Conservation (phyloP, 2,797 vertebrate species). For the Cyprinella venusta region DNA sequence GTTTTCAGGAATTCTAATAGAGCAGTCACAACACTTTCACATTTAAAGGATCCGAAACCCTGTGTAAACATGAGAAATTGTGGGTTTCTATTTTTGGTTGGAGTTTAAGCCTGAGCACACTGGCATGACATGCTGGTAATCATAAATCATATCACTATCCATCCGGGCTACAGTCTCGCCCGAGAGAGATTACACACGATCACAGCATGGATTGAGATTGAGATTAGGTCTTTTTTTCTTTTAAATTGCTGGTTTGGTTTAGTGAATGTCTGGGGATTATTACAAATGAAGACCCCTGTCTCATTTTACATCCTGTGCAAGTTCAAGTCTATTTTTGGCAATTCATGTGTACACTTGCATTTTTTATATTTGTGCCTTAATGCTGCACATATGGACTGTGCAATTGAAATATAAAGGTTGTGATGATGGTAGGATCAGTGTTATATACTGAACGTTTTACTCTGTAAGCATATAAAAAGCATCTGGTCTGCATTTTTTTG, state of each 20-base stretch:
- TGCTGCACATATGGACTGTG: constrained; percentile 57
- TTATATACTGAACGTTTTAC: constrained; percentile 34
- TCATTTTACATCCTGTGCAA: constrained; percentile 28
- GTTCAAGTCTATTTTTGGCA: neutral
- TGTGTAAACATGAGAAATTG: constrained; percentile 16
- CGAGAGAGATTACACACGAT: constrained; percentile 70
- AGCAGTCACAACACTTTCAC: constrained; percentile 16
- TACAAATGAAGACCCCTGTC: constrained; percentile 65
- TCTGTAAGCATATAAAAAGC: constrained; percentile 1
- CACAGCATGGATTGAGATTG: constrained; percentile 72
- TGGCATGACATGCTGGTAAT: constrained; percentile 42
- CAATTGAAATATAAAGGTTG: constrained; percentile 32
- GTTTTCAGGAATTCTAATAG: neutral
- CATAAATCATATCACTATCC: constrained; percentile 42
- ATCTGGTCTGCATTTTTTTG: constrained; percentile 38
- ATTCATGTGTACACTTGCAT: neutral
- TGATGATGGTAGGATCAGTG: constrained; percentile 27
- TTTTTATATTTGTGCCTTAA: constrained; percentile 66
- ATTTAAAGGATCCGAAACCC: constrained; percentile 10
- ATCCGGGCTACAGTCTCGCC: constrained; percentile 48
- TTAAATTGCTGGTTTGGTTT: constrained; percentile 76
- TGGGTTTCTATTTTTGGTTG: constrained; percentile 40
- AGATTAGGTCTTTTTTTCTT: constrained; percentile 77
- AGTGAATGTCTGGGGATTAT: constrained; percentile 75
- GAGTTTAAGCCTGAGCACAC: constrained; percentile 20